Evolutionary conservation across 1,140 invertebrate species (phyloP).

Genomic region (Pseudomyrmex dendroicus): DNA sequence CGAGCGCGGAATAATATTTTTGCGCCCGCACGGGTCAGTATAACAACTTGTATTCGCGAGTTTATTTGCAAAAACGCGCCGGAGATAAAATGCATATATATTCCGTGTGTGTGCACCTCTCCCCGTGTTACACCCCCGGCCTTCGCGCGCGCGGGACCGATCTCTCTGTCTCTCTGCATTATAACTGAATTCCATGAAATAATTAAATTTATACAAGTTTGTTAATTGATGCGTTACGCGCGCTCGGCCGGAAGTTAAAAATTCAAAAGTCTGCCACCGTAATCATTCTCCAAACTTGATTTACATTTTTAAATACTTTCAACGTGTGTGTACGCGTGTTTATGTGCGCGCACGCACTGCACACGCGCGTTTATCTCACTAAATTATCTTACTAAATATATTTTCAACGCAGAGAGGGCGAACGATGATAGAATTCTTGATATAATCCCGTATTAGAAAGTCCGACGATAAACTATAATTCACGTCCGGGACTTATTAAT

Average conservation of each 20-base stretch:
- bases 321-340: background rate
- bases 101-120: background rate
- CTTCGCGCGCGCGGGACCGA: conserved; percentile 4
- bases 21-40: conserved; percentile 11
- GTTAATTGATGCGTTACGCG: conserved; percentile 51
- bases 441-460: conserved; percentile 39
- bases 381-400: conserved; percentile 8
- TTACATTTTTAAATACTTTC: conserved; percentile 46
- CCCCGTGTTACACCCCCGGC: background rate
- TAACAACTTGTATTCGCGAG: conserved; percentile 50
- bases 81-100: conserved; percentile 50
- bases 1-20: conserved; percentile 49
- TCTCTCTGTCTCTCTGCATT: conserved; percentile 17
- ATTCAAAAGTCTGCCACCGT: conserved; percentile 32
- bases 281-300: conserved; percentile 41
- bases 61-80: conserved; percentile 58
- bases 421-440: background rate
- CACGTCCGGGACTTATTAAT: background rate
- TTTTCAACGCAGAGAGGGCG: background rate
- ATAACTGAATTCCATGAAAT: conserved; percentile 58
- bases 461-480: conserved; percentile 4
- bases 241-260: conserved; percentile 25
- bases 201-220: conserved; percentile 62
- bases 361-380: too few species aligned
- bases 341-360: background rate